Evolutionary conservation across 2,888 invertebrate genomes (phyloP).

Genomic region (Platypus cylindrus): DNA sequence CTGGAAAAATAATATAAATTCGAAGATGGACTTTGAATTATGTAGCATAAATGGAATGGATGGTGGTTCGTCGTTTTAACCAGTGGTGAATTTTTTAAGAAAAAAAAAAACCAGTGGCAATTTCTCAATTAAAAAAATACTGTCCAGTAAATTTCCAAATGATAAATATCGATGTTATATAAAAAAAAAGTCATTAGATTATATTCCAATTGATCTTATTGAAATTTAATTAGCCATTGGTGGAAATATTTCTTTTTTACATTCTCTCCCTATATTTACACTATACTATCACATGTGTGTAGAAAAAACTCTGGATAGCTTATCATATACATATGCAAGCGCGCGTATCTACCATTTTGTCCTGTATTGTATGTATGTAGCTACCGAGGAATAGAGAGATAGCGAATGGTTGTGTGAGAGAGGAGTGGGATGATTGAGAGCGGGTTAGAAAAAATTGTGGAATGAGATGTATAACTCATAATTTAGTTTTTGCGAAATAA

Average conservation of each 20-base stretch:
- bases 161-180: too few species aligned
- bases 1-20: slow-evolving; percentile 40
- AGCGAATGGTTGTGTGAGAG: slow-evolving; percentile 7
- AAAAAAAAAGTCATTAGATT: too few species aligned
- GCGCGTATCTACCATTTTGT: slow-evolving; percentile 15
- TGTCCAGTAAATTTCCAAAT: too few species aligned
- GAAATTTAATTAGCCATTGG: slow-evolving; percentile 4
- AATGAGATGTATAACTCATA: too few species aligned
- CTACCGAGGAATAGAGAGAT: slow-evolving; percentile 10
- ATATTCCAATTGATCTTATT: too few species aligned
- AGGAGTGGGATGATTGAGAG: slow-evolving; percentile 7
- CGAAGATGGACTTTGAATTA: slow-evolving; percentile 39
- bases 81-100: too few species aligned
- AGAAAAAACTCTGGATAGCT: slow-evolving; percentile 13
- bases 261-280: too few species aligned
- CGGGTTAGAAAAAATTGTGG: too few species aligned
- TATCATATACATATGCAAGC: slow-evolving; percentile 17
- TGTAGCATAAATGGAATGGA: slow-evolving; percentile 33
- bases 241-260: slow-evolving; percentile 3
- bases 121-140: too few species aligned
- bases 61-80: slow-evolving; percentile 23
- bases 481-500: slow-evolving; percentile 18
- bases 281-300: slow-evolving; percentile 5
- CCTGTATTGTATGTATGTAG: too few species aligned
- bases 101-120: too few species aligned